Base-by-base conservation (phyloP, 2,113 vertebrate species). In the Pycnonotus jocosus region DNA sequence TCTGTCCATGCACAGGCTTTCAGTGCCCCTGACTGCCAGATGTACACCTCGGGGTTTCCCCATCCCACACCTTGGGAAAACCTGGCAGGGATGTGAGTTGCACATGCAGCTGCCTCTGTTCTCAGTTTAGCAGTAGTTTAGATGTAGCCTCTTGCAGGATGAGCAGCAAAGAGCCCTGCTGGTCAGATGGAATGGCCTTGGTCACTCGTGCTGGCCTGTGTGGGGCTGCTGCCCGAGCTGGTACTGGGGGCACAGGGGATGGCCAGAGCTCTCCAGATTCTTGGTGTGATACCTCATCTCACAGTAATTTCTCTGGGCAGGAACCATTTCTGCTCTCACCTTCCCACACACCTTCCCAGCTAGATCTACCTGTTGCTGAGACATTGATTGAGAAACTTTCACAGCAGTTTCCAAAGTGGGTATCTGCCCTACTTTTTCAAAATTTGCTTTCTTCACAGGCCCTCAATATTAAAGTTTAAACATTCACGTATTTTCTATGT, bases 191-290 rank as follows among this genome's bases (percentile, higher is more conserved):
- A 68, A 64, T 14, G 12, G 28, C 19, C 24, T 40, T 73, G 33
- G 28, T 44, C 25, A 15, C 4, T 64, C 5, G 0, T 2, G 0
- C 20, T 18, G 20, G 24, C 11, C 17, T 50, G 5, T 54, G 37
- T 5, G 25, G 38, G 4, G 31, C 20, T 45, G 19, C 40, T 81
- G n/a, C 56, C 28, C 1, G 0, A 48, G 31, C 3, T 1, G 4
- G 2, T 15, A 1, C 38, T 31, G 12, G 15, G 24, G 15, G 2
- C 6, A 16, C 18, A 21, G 50, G 4, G 22, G 8, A 8, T 30
- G 35, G 5, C 11, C 10, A 7, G 25, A 60, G 27, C 37, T 57
- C 60, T 40, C 47, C n/a, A 65, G n/a, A 10, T 28, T 14, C 47
- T 18, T 0, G 2, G 10, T 16, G 11, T 27, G 6, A n/a, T 25